Evolutionary conservation across 2,888 invertebrate genomes (phyloP), one percentile per base, ranked within the genome.

Genomic region (Tryphoninae sp.): DNA sequence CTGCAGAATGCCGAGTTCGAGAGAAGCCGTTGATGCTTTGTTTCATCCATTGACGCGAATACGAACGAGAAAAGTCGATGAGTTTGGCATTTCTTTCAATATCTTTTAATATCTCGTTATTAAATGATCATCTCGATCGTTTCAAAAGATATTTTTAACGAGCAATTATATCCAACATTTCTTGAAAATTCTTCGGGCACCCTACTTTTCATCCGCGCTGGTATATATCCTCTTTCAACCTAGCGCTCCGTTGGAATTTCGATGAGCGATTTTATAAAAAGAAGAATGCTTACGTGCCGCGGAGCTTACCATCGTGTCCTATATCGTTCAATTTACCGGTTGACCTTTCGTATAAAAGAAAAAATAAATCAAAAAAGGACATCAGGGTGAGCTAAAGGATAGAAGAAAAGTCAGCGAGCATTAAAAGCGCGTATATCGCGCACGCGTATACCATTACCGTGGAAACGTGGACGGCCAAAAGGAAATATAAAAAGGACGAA

Each of bases 281-380:
- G n/a, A 42, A 51, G 55, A 77, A 77, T 59, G 23, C 68, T 61
- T 49, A 71, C 55, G 6, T 33, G 6, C 33, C 9, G 33, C 42
- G 19, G 33, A 55, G 7, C 11, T 71, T 69, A 55, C 53, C 53
- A 55, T 64, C 64, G 71, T 4, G 23, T n/a, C 42, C 22, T 55
- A 49, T 71, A 69, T 71, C 69, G 62, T 71, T 71, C 77, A 69
- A 77, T 77, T 71, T 53, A 61, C 55, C 45, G 23, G 42, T 62
- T 26, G 62, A 19, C 8, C 9, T 16, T 64, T 71, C 71, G 40
- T 33, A 23, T 33, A 51, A 13, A 22, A 16, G 53, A 49, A 19
- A 23, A 40, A 53, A 49, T 7, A 55, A 33, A 4, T 6, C 11
- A 67, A 67, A 26, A 26, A 45, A 71, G 45, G 40, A 22, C 13